Evolutionary conservation across 2,888 invertebrate species (phyloP).

Genomic region (Drosophila nr. perissopoda): DNA sequence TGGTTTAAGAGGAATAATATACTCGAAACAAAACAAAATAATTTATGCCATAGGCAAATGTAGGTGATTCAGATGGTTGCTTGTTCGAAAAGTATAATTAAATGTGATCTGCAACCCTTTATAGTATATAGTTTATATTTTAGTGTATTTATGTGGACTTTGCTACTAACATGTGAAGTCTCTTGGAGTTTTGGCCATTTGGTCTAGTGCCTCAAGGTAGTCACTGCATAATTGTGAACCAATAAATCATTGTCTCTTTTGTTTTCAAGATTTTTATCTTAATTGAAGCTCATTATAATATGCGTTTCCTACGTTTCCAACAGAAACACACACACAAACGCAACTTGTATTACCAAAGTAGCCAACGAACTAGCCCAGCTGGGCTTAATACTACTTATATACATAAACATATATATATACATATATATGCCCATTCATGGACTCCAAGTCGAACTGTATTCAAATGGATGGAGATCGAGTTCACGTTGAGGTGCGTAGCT

Average conservation of each 20-base stretch:
- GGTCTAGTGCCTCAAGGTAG: conserved; percentile 60
- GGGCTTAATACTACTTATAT: not conserved
- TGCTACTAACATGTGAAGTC: conserved; percentile 13
- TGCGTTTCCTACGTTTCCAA: conserved; percentile 70
- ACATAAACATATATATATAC: not conserved
- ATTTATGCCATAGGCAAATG: conserved; percentile 16
- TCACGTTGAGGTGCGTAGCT: conserved; percentile 46
- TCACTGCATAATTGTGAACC: conserved; percentile 71
- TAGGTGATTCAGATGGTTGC: conserved; percentile 25
- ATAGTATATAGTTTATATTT: conserved; percentile 1
- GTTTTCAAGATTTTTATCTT: conserved; percentile 78
- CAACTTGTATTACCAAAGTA: conserved; percentile 61
- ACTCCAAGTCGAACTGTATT: conserved; percentile 41
- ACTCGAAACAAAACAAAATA: conserved; percentile 6
- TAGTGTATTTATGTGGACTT: not conserved
- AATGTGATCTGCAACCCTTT: conserved; percentile 40
- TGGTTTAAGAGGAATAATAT: conserved; percentile 1
- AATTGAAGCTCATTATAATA: conserved; percentile 81
- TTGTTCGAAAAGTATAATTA: conserved; percentile 10
- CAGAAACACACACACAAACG: conserved; percentile 25
- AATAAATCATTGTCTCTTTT: conserved; percentile 77
- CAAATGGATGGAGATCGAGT: conserved; percentile 45
- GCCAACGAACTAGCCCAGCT: conserved; percentile 33
- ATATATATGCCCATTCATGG: conserved; percentile 52
- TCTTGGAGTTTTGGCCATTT: conserved; percentile 24